These are phyloP conservation scores for Hystrix brachyura DNA, from an alignment of 2,113 vertebrate species.

Conservation along the genomic window DNA sequence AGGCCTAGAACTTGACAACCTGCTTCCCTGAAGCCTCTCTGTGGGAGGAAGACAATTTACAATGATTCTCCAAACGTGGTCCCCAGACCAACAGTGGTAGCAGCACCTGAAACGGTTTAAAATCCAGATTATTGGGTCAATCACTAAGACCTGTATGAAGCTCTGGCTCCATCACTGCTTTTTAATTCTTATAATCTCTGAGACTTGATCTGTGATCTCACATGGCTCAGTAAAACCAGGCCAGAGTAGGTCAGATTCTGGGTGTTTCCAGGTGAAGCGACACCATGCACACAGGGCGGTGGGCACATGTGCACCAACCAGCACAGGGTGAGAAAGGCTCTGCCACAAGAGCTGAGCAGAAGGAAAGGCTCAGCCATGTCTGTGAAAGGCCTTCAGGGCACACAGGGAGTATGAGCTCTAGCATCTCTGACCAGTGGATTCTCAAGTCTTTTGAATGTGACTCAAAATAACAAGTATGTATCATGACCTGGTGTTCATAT, in stretches of 20 bases:
- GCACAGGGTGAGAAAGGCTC: background rate
- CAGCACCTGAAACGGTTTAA: background rate
- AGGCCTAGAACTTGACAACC: background rate
- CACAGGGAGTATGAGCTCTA: background rate
- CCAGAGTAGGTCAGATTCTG: background rate
- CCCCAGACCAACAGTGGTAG: background rate
- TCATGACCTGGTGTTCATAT: background rate
- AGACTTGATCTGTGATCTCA: background rate
- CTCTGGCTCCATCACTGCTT: background rate
- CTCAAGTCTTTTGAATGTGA: background rate
- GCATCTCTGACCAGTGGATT: no score
- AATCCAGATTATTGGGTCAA: background rate
- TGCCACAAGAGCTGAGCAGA: background rate
- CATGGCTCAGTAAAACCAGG: background rate
- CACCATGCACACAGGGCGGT: background rate
- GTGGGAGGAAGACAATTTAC: background rate
- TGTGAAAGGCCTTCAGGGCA: background rate
- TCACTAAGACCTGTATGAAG: background rate
- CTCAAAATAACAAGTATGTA: background rate
- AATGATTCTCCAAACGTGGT: background rate
- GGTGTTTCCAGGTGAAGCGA: background rate
- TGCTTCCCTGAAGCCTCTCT: background rate
- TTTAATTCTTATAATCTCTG: background rate
- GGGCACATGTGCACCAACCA: no score
- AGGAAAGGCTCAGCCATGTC: background rate